A percentile compares a stretch with the other conserved stretches of the same genome.
phyloP scores from a whole-genome alignment of 2,113 vertebrate genomes.

The Isurus oxyrinchus region DNA sequence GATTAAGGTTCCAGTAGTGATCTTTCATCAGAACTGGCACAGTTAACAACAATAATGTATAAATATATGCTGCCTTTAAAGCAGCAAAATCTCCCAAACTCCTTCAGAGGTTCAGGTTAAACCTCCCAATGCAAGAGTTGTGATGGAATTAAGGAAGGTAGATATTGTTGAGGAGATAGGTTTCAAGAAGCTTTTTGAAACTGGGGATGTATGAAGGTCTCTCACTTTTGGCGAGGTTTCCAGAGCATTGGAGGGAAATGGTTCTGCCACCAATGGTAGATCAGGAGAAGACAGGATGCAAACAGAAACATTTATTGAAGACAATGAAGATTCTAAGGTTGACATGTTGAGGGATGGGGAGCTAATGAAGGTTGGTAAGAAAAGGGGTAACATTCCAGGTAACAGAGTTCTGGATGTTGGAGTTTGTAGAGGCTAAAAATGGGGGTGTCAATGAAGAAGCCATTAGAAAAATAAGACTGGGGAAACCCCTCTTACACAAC shows the following conservation, averaged over 20 bases:
- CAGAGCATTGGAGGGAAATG: background rate
- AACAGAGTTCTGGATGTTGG: background rate
- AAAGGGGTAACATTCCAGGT: background rate
- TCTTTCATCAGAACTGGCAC: too few relatives aligned
- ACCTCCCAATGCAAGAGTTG: too few relatives aligned
- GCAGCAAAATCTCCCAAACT: too few relatives aligned
- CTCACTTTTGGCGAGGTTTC: background rate
- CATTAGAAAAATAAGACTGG: background rate
- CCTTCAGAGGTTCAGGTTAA: too few relatives aligned
- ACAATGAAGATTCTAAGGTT: background rate
- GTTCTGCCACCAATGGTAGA: background rate
- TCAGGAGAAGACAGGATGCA: background rate
- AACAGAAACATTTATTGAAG: background rate
- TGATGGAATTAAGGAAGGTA: too few relatives aligned
- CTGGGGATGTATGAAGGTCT: too few relatives aligned
- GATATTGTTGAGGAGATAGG: too few relatives aligned
- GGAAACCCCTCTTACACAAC: background rate
- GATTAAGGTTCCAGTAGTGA: too few relatives aligned
- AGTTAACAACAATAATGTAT: too few relatives aligned
- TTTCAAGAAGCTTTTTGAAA: too few relatives aligned
- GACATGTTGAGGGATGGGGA: background rate
- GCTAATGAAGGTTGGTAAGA: background rate
- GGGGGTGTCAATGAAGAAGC: background rate
- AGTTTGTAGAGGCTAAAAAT: too few relatives aligned
- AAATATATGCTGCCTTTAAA: too few relatives aligned